phyloP scores from a whole-genome alignment of 2,797 vertebrate genomes.

The Ceryle rudis region DNA sequence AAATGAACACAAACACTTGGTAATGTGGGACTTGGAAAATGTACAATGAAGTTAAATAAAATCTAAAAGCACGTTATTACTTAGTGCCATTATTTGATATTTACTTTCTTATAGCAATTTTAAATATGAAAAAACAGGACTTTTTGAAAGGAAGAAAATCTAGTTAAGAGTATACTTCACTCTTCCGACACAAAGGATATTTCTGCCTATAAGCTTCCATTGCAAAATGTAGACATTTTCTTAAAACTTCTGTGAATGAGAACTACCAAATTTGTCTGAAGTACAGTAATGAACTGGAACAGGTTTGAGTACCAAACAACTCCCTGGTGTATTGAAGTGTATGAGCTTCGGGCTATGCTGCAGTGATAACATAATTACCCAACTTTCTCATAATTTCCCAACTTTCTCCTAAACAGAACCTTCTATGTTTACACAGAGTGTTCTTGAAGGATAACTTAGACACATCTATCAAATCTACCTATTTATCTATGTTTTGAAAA shows the following conservation, averaged over 20 bases:
- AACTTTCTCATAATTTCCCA: background rate
- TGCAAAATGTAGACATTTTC: slow-evolving; percentile 28
- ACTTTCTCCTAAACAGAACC: background rate
- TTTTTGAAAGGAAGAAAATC: slow-evolving; percentile 17
- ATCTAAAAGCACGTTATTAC: slow-evolving; percentile 46
- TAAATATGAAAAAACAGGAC: background rate
- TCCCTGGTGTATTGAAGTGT: background rate
- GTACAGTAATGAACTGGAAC: background rate
- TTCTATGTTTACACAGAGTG: background rate
- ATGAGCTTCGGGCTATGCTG: background rate
- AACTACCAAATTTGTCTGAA: slow-evolving; percentile 36
- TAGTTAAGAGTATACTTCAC: background rate
- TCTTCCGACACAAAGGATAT: background rate
- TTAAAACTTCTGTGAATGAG: slow-evolving; percentile 23
- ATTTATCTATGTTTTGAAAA: background rate
- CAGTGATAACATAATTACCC: background rate
- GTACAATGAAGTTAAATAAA: slow-evolving; percentile 70
- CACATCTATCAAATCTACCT: background rate
- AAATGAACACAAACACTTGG: slow-evolving; percentile 77
- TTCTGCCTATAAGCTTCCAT: background rate
- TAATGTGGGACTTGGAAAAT: slow-evolving; percentile 75
- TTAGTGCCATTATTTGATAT: slow-evolving; percentile 33
- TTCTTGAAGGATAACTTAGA: background rate
- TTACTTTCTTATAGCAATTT: background rate
- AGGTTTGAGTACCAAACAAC: background rate